Percentiles rank a stretch among this genome's conserved stretches.
phyloP scores from a whole-genome alignment of 2,888 invertebrate species.

The Empis livida region DNA sequence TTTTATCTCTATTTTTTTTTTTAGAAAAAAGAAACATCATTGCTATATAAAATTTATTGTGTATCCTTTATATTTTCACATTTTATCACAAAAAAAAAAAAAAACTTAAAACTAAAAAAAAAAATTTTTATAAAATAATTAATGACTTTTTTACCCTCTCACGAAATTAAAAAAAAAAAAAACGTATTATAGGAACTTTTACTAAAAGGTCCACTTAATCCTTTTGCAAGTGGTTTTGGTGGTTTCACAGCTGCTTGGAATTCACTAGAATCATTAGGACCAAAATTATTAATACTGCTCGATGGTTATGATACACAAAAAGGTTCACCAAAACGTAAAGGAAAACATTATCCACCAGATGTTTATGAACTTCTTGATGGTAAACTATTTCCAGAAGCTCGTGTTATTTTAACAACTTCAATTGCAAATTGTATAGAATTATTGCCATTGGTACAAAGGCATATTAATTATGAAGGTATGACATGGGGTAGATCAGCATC shows the following conservation, averaged over 20 bases:
- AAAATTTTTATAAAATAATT: too few species aligned
- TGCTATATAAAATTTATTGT: background rate
- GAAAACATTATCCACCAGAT: conserved; percentile 35
- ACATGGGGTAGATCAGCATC: conserved; percentile 39
- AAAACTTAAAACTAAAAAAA: too few species aligned
- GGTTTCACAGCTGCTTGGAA: conserved; percentile 36
- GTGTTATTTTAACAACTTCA: conserved; percentile 40
- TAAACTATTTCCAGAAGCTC: conserved; percentile 40
- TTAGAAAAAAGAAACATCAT: too few species aligned
- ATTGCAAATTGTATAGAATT: conserved; percentile 29
- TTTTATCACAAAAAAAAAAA: too few species aligned
- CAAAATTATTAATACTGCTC: conserved; percentile 39
- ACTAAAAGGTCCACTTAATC: conserved; percentile 30
- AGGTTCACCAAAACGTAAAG: conserved; percentile 26
- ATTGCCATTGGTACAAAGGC: conserved; percentile 37
- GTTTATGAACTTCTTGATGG: conserved; percentile 41
- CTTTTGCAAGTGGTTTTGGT: conserved; percentile 21
- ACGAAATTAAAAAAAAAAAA: background rate
- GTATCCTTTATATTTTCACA: too few species aligned
- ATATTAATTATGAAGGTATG: conserved; percentile 38
- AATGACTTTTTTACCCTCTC: too few species aligned
- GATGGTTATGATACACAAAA: conserved; percentile 38
- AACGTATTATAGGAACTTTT: conserved; percentile 29
- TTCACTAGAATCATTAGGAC: conserved; percentile 35
- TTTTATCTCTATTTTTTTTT: background rate